Conservation (phyloP, 2,797 vertebrate genomes). For the Sebastes taczanowskii region DNA sequence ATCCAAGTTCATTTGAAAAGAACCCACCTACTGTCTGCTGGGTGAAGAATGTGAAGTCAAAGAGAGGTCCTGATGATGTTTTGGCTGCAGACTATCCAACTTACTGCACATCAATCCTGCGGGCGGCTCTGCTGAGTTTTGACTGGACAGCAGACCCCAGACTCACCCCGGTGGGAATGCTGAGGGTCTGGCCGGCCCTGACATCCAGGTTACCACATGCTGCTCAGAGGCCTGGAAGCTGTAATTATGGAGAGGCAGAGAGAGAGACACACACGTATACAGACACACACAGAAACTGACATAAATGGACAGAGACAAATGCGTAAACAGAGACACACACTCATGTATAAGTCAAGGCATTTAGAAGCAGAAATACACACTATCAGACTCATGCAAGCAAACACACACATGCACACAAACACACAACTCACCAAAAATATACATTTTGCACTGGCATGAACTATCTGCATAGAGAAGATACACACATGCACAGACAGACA, state of each 20-base stretch:
- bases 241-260: constrained; percentile 66
- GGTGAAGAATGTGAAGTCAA: constrained; percentile 67
- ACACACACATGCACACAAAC: not conserved
- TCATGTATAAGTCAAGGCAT: not conserved
- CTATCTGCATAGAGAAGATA: not conserved
- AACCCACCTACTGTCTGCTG: constrained; percentile 41
- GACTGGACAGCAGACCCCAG: constrained; percentile 68
- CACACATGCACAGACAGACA: not conserved
- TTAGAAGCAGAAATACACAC: not conserved
- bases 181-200: constrained; percentile 61
- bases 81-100: constrained; percentile 61
- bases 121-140: constrained; percentile 51
- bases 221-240: constrained; percentile 62
- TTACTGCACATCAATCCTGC: constrained; percentile 61
- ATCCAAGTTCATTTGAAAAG: constrained; percentile 23
- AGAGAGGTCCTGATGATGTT: constrained; percentile 67
- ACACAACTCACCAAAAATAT: not conserved
- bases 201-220: constrained; percentile 66
- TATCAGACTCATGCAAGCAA: not conserved
- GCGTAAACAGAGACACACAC: not conserved
- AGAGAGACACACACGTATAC: constrained; percentile 6
- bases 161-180: constrained; percentile 74
- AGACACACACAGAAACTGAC: not conserved
- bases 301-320: constrained; percentile 15
- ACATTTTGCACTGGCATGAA: constrained; percentile 1